Base-by-base conservation (phyloP, 2,113 vertebrate species). In the Balaeniceps rex region DNA sequence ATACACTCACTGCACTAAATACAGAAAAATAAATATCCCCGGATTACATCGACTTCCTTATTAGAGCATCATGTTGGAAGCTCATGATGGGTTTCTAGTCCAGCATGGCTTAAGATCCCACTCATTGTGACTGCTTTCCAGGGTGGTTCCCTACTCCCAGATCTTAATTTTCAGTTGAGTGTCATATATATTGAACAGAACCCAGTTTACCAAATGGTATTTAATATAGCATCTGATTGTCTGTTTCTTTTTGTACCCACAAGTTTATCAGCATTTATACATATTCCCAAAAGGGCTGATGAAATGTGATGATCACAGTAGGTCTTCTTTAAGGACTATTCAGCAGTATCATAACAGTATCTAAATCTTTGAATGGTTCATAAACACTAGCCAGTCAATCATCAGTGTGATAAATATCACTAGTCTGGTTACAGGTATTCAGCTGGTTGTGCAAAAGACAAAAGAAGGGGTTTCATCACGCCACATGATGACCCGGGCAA, bases 401-500 rank as follows among this genome's bases (percentile, higher is more conserved):
- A 5, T 25, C 47, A 65, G 6, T 1, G 17, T 58, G 74, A 71
- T 49, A 82, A 75, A 40, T 54, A 29, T 15, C 70, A 14, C 38
- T 9, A 21, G 21, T 16, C 11, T 6, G 2, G 12, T 51, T 38
- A 36, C 19, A 84, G 34, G 11, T 51, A 46, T 36, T 17, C 36
- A 6, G 11, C 11, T 55, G 33, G 15, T 26, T 80, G 24, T 77
- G 44, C 28, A 77, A 63, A 86, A 29, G 12, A 68, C 33, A 34
- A n/a, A 46, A 58, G 6, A 46, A 42, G 16, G 16, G 11, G 6
- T 36, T 85, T 52, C 22, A 60, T 40, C 85, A 44, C 61, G 60
- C 11, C n/a, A 3, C 1, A 0, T 47, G 42, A 15, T 61, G 36
- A 66, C 36, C 42, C 2, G 0, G 16, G 26, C 33, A 42, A 58